Base-by-base conservation (phyloP, 2,888 invertebrate species). In the Hirtodrosophila alboralis region DNA sequence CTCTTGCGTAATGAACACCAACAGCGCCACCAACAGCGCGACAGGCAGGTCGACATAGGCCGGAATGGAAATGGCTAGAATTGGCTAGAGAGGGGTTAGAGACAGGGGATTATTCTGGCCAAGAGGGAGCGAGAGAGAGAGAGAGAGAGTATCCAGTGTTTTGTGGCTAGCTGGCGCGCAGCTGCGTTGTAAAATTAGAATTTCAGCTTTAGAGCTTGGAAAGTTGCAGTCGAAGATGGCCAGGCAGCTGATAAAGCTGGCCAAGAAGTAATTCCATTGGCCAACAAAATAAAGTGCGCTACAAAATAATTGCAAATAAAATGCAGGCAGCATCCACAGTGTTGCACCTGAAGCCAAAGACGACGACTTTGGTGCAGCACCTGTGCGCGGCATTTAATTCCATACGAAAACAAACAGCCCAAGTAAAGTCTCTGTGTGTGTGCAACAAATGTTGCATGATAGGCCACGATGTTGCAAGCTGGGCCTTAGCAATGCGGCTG, bases 301-400 rank as follows among this genome's bases (percentile, higher is more conserved):
- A 87, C 86, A 80, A 84, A 88, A 88, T 88, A 87, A 88, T 87
- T 87, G 86, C 86, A 65, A 84, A 84, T 84, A 86, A 84, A 86
- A 86, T 84, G 86, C 79, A 86, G 76, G 43, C 54, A 51, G 53
- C 28, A 27, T 23, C 34, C 14, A 7, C 16, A 16, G 21, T 51
- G 57, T 62, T 60, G 72, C 75, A 72, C 65, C 78, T 75, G 78
- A 68, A 67, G 64, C 64, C 41, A 45, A 57, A 60, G 33, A 54
- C 56, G n/a, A n/a, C n/a, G n/a, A n/a, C n/a, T n/a, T 49, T 38
- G 70, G 69, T 60, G 1, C 74, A 64, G 81, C 84, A 84, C 87
- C 87, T 84, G 84, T 87, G 84, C 78, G 65, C 73, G 61, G 74
- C 77, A 71, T 85, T 79, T 86, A 88, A 74, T 77, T 75, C 63